A percentile compares a stretch with the other conserved stretches of the same genome.
Evolutionary conservation across 2,113 vertebrate genomes (phyloP).

Genomic region (Sylvietta virens): DNA sequence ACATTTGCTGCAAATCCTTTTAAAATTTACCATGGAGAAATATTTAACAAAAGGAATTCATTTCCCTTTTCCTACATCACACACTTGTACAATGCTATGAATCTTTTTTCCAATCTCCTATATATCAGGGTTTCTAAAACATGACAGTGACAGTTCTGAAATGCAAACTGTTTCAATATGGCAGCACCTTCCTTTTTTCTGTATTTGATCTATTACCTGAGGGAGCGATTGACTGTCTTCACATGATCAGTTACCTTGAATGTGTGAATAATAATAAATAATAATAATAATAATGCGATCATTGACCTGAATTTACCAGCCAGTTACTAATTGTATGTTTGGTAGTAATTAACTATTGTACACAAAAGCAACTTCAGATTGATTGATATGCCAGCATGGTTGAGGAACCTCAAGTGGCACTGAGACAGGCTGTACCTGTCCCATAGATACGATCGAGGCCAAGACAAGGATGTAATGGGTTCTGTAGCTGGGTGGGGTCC

Average conservation of each 20-base stretch:
- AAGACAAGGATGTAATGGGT: background rate
- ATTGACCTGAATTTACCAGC: background rate
- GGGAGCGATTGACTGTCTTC: background rate
- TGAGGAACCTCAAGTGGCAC: background rate
- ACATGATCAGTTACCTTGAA: background rate
- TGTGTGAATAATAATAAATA: background rate
- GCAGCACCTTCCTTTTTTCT: background rate
- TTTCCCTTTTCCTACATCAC: background rate
- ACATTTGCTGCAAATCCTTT: background rate
- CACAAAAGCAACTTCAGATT: background rate
- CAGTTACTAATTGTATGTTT: background rate
- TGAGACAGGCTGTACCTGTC: background rate
- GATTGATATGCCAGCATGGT: background rate
- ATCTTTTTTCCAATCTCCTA: background rate
- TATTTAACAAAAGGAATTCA: background rate
- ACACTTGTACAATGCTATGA: background rate
- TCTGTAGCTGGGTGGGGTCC: no score
- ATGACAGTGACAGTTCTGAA: background rate
- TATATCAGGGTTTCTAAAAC: background rate
- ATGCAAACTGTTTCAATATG: background rate
- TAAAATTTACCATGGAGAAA: background rate
- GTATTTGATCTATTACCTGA: background rate
- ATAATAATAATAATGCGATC: background rate
- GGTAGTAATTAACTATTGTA: background rate
- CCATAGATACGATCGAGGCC: accelerated